Evolutionary conservation across 2,888 invertebrate species (phyloP).

Genomic region (Salpingus planirostris): DNA sequence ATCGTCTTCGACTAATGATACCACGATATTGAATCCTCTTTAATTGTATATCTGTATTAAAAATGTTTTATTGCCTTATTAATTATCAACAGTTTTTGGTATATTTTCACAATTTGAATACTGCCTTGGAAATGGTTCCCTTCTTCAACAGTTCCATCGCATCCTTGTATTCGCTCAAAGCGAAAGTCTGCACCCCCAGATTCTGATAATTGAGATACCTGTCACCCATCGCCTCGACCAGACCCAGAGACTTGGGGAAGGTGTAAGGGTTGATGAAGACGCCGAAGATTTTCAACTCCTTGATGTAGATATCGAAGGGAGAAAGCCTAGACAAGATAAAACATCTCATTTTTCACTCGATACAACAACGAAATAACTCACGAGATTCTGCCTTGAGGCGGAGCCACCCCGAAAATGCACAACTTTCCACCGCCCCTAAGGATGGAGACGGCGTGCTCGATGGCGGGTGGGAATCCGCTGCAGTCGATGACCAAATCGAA

Average conservation of each 20-base stretch:
- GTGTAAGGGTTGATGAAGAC: conserved; percentile 60
- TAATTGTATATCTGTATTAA: too few relatives aligned
- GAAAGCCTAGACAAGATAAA: conserved; percentile 34
- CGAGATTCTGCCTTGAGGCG: conserved; percentile 44
- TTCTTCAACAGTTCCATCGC: conserved; percentile 48
- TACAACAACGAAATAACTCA: too few relatives aligned
- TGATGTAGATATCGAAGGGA: conserved; percentile 52
- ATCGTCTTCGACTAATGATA: too few relatives aligned
- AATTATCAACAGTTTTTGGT: too few relatives aligned
- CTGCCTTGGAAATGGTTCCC: conserved; percentile 52
- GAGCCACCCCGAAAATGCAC: conserved; percentile 60
- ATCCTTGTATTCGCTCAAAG: conserved; percentile 45
- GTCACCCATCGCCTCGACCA: conserved; percentile 55
- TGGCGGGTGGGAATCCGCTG: conserved; percentile 61
- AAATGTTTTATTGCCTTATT: too few relatives aligned
- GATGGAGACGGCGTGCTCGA: conserved; percentile 52
- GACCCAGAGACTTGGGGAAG: conserved; percentile 54
- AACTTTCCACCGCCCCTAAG: conserved; percentile 55
- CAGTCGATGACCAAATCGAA: conserved; percentile 65
- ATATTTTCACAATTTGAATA: conserved; percentile 52
- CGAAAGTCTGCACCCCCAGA: conserved; percentile 50
- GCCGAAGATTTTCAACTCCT: conserved; percentile 55
- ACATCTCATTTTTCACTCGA: too few relatives aligned
- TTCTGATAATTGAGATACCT: conserved; percentile 51
- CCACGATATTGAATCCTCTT: too few relatives aligned